Evolutionary conservation across 2,113 vertebrate genomes (phyloP), one percentile per base, ranked within the genome.

Genomic region (Hepsetus odoe): DNA sequence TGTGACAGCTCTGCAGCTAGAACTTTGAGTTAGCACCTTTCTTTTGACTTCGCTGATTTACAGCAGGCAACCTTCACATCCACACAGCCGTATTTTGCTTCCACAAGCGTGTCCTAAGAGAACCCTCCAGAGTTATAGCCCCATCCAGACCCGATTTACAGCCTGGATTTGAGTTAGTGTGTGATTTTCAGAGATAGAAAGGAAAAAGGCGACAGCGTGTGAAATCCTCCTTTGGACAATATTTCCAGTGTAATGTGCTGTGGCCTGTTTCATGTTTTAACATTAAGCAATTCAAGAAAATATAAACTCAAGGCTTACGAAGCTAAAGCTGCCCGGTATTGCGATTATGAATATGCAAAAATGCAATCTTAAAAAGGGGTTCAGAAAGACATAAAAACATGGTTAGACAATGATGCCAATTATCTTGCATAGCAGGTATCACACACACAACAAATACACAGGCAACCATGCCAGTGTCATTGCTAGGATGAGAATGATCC

Each of bases 61-160:
- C 40, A 62, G 26, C 56, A 61, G 56, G 10, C 18, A 32, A 32
- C 58, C 42, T 18, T 74, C 72, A 49, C 18, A 22, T 51, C 13
- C 7, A 64, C 28, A 22, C 35, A 61, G 72, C 28, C 44, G 28
- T 74, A 46, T 74, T 62, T 33, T 3, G 40, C 26, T n/a, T 46
- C 35, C 59, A 58, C 35, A 59, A 26, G 14, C 26, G 22, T 18
- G 38, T 30, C 24, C 24, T 44, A 30, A 10, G 10, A 61, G 26
- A 59, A 12, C 2, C 11, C 40, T 35, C 70, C 55, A 58, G 16
- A 72, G 70, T 65, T 65, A 65, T 65, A 65, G 35, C 35, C 44
- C 56, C 44, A 74, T 62, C 16, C n/a, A 28, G 55, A 40, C 38
- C 55, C 30, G 72, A n/a, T 74, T 44, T 74, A 55, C 16, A 44